Percentiles rank a stretch among this genome's conserved stretches.
phyloP scores from a whole-genome alignment of 2,113 vertebrate species.

The Corvus moneduloides region DNA sequence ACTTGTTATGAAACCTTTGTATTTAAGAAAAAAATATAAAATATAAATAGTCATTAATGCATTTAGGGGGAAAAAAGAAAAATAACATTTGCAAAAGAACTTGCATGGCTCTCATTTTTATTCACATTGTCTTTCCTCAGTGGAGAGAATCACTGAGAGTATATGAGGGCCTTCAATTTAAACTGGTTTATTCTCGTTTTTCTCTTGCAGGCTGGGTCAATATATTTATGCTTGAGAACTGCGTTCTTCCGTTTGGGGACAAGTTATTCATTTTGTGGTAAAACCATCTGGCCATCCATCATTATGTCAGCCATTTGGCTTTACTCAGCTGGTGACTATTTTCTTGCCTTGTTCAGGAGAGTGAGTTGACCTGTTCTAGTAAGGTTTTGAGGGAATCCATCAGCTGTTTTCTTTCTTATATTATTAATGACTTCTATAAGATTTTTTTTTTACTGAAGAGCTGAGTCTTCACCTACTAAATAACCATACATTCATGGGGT shows the following conservation, averaged over 20 bases:
- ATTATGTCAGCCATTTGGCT: slow-evolving; percentile 29
- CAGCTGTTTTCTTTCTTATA: neutral
- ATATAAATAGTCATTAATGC: neutral
- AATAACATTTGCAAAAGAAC: neutral
- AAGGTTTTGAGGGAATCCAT: slow-evolving; percentile 4
- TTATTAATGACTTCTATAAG: neutral
- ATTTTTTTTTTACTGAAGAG: neutral
- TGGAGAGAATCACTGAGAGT: neutral
- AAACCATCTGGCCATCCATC: slow-evolving; percentile 42
- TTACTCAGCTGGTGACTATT: slow-evolving; percentile 55
- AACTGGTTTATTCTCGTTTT: neutral
- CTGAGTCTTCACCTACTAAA: neutral
- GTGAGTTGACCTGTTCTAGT: neutral
- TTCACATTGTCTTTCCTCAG: neutral
- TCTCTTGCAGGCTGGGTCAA: neutral
- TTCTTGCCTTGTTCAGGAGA: slow-evolving; percentile 14
- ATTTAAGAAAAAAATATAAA: neutral
- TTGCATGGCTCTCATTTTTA: neutral
- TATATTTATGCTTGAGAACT: neutral
- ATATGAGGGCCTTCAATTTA: neutral
- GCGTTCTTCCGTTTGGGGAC: neutral
- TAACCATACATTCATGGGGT: neutral
- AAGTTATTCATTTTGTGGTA: neutral
- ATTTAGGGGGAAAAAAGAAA: accelerated
- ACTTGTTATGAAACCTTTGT: neutral